Base-by-base conservation (phyloP, 2,113 vertebrate species). In the Mesitornis unicolor region DNA sequence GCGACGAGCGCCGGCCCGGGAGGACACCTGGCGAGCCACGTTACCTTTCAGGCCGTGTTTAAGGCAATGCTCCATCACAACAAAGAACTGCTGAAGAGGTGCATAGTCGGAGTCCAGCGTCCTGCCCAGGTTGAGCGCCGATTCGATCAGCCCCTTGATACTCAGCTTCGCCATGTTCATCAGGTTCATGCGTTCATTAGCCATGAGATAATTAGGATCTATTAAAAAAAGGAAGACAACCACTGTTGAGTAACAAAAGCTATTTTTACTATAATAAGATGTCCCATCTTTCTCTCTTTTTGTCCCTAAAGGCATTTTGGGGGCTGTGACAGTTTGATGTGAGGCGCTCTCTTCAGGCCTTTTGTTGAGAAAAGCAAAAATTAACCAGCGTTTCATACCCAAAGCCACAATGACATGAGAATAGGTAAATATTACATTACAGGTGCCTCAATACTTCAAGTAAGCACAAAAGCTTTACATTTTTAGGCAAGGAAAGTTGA, bases 111-210 rank as follows among this genome's bases (percentile, higher is more conserved):
- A 99, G 95, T 99, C 99, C 4, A 99, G 98, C 0, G 99, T 99
- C 77, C 99, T 98, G 33, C 99, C 99, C 68, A 99, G 98, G 96
- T 99, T 99, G 51, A 99, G 98, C 0, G 99, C 99, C 0, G 99
- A 99, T 94, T 99, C 99, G 3, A 99, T 99, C 95, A 99, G 96
- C 22, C 99, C 99, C 95, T 99, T 99, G 97, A 99, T 99, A 89
- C 99, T 99, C 97, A 99, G 98, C 74, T 99, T 99, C 51, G 99
- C 99, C 99, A 99, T 99, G 97, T 99, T 99, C 99, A 99, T 99
- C 97, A 99, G 97, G 98, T 99, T 99, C 95, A 99, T 99, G 94
- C 99, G 98, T 71, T 99, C 99, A 15, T 99, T 99, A 36, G 99
- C 99, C 93, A 99, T 99, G 60, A 99, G 99, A 97, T 99, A 99